Percentiles rank a stretch among this genome's conserved stretches.
Evolutionary conservation across 2,888 invertebrate species (phyloP).

Genomic region (Hydropsyche betteni): DNA sequence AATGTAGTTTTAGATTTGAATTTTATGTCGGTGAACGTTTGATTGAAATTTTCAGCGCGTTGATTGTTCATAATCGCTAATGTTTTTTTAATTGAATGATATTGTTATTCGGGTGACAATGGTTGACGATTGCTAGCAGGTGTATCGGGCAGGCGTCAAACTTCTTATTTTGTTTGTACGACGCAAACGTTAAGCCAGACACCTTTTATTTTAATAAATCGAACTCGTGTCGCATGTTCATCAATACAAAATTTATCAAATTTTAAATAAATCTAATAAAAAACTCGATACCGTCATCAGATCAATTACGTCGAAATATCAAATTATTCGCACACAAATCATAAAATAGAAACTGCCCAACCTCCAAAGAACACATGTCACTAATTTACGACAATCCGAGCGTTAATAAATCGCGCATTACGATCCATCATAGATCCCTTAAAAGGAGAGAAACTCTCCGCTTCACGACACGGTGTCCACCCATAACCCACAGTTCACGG

Average conservation of each 20-base stretch:
- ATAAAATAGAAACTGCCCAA: background rate
- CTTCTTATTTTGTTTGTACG: constrained; percentile 10
- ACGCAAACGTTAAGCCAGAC: constrained; percentile 14
- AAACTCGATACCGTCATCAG: background rate
- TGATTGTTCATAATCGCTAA: too few species aligned
- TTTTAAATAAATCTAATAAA: background rate
- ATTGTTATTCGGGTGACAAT: background rate
- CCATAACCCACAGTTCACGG: too few species aligned
- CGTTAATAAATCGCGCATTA: constrained; percentile 1
- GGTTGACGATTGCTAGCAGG: constrained; percentile 11
- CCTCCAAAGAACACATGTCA: background rate
- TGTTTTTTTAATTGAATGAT: too few species aligned
- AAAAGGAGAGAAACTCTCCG: constrained; percentile 12
- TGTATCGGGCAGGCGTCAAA: constrained; percentile 20
- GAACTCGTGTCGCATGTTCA: background rate
- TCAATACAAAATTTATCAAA: too few species aligned
- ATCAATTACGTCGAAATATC: too few species aligned
- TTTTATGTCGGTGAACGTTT: too few species aligned
- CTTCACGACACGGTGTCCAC: too few species aligned
- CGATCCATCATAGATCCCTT: background rate
- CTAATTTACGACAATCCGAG: constrained; percentile 5
- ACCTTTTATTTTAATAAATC: constrained; percentile 17
- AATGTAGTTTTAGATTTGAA: too few species aligned
- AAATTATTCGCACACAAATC: background rate
- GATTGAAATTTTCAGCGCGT: too few species aligned